A percentile compares a stretch with the other conserved stretches of the same genome.
phyloP scores from a whole-genome alignment of 2,797 vertebrate genomes.

The Rousettus madagascariensis region DNA sequence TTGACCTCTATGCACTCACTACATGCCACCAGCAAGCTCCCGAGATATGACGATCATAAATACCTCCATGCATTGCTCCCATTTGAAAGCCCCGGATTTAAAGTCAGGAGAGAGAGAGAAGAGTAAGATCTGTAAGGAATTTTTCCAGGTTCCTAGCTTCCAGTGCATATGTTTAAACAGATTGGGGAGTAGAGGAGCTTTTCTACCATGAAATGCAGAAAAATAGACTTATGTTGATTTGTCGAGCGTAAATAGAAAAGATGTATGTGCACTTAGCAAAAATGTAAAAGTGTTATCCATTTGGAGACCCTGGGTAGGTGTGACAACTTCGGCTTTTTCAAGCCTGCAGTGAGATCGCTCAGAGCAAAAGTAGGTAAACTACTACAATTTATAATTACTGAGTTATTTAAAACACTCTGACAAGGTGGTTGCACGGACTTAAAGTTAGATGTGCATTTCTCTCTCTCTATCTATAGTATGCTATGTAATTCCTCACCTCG shows the following conservation, averaged over 20 bases:
- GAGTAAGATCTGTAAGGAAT: neutral
- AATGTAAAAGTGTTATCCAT: neutral
- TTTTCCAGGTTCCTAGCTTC: neutral
- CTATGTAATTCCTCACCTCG: neutral
- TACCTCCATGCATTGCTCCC: neutral
- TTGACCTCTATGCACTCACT: neutral
- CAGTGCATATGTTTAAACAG: conserved; percentile 15
- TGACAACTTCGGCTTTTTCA: neutral
- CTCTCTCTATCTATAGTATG: neutral
- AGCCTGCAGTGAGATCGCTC: neutral
- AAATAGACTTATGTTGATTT: neutral
- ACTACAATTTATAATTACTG: conserved; percentile 44
- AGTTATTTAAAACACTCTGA: conserved; percentile 50
- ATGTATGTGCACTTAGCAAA: neutral
- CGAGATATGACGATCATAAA: neutral
- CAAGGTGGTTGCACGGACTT: neutral
- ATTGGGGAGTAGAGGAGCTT: neutral
- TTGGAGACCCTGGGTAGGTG: neutral
- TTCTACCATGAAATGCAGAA: conserved; percentile 15
- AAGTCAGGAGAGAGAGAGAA: neutral
- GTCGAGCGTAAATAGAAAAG: neutral
- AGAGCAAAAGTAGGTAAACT: conserved; percentile 47
- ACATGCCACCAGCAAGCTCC: neutral
- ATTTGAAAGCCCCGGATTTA: neutral
- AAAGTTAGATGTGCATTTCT: neutral